Base-by-base conservation (phyloP, 2,888 invertebrate genomes). In the Pristionchus japonicus region DNA sequence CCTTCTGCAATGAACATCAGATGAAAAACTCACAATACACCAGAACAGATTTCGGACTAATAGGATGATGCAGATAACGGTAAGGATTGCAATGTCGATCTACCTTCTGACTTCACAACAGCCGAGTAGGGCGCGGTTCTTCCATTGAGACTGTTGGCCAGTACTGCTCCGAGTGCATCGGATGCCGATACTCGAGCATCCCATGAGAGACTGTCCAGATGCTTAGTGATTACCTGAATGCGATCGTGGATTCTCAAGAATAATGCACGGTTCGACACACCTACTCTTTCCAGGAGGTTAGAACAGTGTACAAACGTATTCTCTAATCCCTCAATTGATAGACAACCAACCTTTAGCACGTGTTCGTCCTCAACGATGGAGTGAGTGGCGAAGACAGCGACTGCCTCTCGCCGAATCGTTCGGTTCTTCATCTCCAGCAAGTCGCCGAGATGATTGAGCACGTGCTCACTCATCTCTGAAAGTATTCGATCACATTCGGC, bases 401-500 rank as follows among this genome's bases (percentile, higher is more conserved):
- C 92, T 6, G 94, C 93, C 88, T 94, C 93, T 23, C 67, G 9
- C 27, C 94, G 92, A 82, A 94, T 91, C 27, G 91, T 90, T 27
- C 92, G 89, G 87, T 93, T 94, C 88, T 92, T 92, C 37, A 93
- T 91, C 74, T 93, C 94, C 31, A 94, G 90, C 82, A 94, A 89
- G 13, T 90, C 88, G 31, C 92, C 91, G 40, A 94, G 90, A 84
- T 94, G 93, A 40, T 89, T 88, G 37, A 92, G 89, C 64, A 87
- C 57, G 31, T 87, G 87, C n/a, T 89, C 89, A 70, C 49, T 49
- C 83, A 83, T 84, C 80, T 40, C 67, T 67, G 11, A 17, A 67
- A 27, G 31, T 34, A 31, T 31, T 67, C 17, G 31, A 34, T 67
- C 13, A 67, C 67, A 34, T 1, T 52, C 31, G 34, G 34, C 31